phyloP scores from a whole-genome alignment of 2,797 vertebrate species.

The Spatula versicolor region DNA sequence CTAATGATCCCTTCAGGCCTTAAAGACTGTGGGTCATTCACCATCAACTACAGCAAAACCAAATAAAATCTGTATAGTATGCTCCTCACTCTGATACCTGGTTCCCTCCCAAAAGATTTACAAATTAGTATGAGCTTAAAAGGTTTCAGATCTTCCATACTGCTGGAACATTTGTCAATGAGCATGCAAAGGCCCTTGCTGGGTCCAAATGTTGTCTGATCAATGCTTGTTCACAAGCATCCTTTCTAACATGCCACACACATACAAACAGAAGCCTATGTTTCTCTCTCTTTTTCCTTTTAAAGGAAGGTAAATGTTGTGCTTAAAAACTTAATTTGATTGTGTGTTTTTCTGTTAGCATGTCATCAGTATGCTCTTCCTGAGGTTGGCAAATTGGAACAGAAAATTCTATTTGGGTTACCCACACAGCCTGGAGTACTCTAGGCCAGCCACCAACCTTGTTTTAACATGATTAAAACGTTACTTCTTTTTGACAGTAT shows the following conservation, averaged over 20 bases:
- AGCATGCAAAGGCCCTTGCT: background rate
- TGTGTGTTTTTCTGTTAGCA: background rate
- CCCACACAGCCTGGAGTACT: background rate
- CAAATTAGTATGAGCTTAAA: background rate
- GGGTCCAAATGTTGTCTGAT: background rate
- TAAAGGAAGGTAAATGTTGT: background rate
- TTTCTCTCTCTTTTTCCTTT: background rate
- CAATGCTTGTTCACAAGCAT: background rate
- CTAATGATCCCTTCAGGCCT: background rate
- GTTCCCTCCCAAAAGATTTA: background rate
- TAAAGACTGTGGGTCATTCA: background rate
- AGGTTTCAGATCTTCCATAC: background rate
- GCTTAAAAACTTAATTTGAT: background rate
- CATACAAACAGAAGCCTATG: background rate
- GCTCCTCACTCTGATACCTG: background rate
- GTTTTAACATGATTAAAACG: background rate
- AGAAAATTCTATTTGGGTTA: background rate
- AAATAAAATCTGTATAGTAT: background rate
- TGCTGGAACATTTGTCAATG: constrained; percentile 1
- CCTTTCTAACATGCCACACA: background rate
- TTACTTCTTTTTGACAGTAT: background rate
- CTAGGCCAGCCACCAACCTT: background rate
- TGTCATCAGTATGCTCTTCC: background rate
- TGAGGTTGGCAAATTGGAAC: background rate
- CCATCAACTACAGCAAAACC: background rate